Base-by-base conservation (phyloP, 2,113 vertebrate genomes). In the Pomatostomus ruficeps region DNA sequence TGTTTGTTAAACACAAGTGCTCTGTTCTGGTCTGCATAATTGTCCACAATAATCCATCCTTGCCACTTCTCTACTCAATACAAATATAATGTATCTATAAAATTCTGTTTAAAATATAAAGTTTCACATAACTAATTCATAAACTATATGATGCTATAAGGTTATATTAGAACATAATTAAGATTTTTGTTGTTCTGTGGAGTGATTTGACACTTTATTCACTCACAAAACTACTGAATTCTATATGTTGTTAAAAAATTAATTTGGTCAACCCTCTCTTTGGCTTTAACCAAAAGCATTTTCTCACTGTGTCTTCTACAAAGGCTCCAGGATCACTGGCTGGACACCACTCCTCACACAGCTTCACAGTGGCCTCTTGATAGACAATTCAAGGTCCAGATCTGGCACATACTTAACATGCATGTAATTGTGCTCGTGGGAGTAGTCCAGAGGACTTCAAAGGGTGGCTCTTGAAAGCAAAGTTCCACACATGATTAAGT, bases 1-100 rank as follows among this genome's bases (percentile, higher is more conserved):
- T 98, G 96, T 98, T 97, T 97, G 96, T 96, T 97, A 97, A 97
- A 97, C 90, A 86, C 91, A 61, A 95, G 84, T 51, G 46, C 76
- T 97, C 94, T 49, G 83, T 90, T 94, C 95, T 66, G 89, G 97
- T 89, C 94, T 96, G 88, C 42, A 49, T 96, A 97, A 98, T 96
- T 95, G 97, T 96, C 89, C 93, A 94, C 95, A 96, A 96, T 96
- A 92, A 96, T 96, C 93, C 88, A 82, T 89, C 65, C 80, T 89
- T 96, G 88, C 70, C 89, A 96, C 76, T 93, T 95, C 90, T 83
- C 86, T 94, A 42, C 79, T 85, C 88, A 40, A 67, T 61, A 74
- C 61, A 93, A 80, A 92, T 86, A 72, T 38, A 79, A 91, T 26
- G 54, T 77, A 75, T 88, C 82, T 82, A 76, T 95, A 90, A 88